Percentiles rank a stretch among this genome's conserved stretches.
These are phyloP conservation scores for Harpegnathos saltator DNA, from an alignment of 1,140 invertebrate species.

Conservation along the genomic window DNA sequence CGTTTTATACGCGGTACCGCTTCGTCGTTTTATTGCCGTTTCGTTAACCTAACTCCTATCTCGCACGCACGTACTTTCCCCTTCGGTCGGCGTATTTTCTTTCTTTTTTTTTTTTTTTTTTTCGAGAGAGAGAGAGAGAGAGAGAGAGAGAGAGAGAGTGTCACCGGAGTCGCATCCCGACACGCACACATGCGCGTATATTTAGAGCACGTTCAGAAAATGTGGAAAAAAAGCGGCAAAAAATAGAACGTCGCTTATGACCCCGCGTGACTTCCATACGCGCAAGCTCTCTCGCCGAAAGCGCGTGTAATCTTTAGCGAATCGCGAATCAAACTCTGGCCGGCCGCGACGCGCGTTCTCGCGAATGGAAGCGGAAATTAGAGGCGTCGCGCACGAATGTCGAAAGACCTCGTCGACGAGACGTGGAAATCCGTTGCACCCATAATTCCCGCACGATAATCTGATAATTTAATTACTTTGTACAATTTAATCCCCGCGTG, in stretches of 20 bases:
- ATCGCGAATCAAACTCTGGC: neutral
- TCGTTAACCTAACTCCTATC: constrained; percentile 34
- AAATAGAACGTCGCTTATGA: constrained; percentile 10
- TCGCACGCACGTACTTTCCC: neutral
- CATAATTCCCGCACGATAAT: no score
- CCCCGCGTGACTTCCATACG: constrained; percentile 46
- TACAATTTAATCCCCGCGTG: no score
- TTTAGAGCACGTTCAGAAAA: constrained; percentile 63
- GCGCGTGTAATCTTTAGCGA: constrained; percentile 13
- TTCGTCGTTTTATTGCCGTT: constrained; percentile 42
- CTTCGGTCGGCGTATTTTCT: constrained; percentile 9
- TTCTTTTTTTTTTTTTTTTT: no score
- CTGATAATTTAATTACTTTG: no score
- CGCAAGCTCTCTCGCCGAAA: neutral
- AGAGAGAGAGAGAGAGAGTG: no score
- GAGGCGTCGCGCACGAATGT: neutral
- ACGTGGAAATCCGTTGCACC: no score
- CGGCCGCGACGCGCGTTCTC: neutral
- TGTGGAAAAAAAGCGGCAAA: constrained; percentile 66
- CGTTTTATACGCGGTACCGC: constrained; percentile 57
- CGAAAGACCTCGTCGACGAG: neutral
- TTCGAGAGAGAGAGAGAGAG: no score
- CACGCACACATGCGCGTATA: constrained; percentile 3
- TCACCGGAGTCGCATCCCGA: neutral
- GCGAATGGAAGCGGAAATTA: neutral